Base-by-base conservation (phyloP, 2,797 vertebrate genomes). In the Fundulus diaphanus region DNA sequence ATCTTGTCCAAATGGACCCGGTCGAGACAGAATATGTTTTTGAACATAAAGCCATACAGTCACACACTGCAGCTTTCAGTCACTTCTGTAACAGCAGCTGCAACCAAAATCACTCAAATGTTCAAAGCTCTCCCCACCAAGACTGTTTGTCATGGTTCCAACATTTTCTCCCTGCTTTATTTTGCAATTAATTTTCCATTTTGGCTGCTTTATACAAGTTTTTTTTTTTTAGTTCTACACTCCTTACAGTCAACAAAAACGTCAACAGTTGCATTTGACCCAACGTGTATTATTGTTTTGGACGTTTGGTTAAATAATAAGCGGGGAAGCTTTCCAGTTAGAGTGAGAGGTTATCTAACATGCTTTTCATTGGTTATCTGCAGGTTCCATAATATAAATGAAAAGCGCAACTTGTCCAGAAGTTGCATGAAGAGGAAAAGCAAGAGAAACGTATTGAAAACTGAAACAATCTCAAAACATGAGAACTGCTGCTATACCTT, bases 1-100 rank as follows among this genome's bases (percentile, higher is more conserved):
- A 78, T 82, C 87, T 77, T 74, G 79, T 77, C 56, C 70, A 74
- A 81, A 84, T 67, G 61, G 15, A 70, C n/a, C 35, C 83, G 83
- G 81, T 70, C 79, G 51, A 79, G 81, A 72, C 24, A 56, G 37
- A 75, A 31, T 54, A 73, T 70, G 70, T 80, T 85, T 72, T 68
- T 67, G 68, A 69, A 70, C 57, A 76, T 74, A 66, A 73, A 85
- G 37, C 61, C 67, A 74, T 44, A 20, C 40, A 79, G 24, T 18
- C 27, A 68, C 54, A 57, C 33, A 33, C 24, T 44, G 66, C 29
- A 74, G 49, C 67, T 76, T 11, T 68, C 15, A 44, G 44, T 31
- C 59, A 63, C 29, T 67, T 56, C 54, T 71, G 42, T 31, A 20
- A 7, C 35, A 33, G 37, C 1, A 65, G 48, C 35, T 54, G 9